These are phyloP conservation scores for Drosophila cracens DNA, from an alignment of 2,888 invertebrate genomes.

Conservation along the genomic window DNA sequence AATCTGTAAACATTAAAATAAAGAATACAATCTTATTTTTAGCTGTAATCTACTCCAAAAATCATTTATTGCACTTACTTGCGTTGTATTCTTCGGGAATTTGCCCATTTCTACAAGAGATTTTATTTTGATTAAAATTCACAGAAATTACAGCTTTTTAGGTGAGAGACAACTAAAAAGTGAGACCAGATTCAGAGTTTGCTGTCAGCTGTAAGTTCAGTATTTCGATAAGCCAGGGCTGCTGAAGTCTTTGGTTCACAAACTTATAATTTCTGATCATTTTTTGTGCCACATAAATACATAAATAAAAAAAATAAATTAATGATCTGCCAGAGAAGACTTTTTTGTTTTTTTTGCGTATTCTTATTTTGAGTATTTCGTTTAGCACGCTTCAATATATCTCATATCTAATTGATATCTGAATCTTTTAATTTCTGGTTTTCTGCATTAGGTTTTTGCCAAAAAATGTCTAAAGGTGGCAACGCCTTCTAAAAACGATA, in stretches of 20 bases:
- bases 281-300: no score
- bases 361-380: no score
- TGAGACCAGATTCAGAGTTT: background rate
- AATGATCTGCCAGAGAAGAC: no score
- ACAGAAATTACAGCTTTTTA: background rate
- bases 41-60: background rate
- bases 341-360: no score
- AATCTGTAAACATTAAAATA: background rate
- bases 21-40: background rate
- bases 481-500: slow-evolving; percentile 1
- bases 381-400: no score
- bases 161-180: background rate
- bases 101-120: background rate
- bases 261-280: no score
- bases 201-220: background rate
- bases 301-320: no score
- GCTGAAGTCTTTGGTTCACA: background rate
- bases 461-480: background rate
- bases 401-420: no score
- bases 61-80: background rate
- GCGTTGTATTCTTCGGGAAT: background rate
- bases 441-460: no score
- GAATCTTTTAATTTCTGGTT: no score
- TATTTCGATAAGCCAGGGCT: background rate
- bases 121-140: background rate